Percentiles rank a stretch among this genome's conserved stretches.
phyloP scores from a whole-genome alignment of 2,888 invertebrate species.

The Lasius fuliginosus region DNA sequence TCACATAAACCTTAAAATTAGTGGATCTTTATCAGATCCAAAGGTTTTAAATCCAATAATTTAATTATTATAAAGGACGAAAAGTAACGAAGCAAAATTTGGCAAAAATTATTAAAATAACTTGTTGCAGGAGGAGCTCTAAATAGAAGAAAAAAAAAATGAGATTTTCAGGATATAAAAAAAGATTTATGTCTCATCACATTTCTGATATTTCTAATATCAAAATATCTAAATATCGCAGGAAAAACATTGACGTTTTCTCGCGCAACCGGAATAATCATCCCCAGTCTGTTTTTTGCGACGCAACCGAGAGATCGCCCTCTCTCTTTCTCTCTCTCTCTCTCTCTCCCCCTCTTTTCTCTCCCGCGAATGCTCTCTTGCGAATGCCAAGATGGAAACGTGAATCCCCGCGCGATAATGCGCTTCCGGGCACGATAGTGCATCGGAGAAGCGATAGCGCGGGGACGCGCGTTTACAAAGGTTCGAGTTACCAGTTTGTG shows the following conservation, averaged over 20 bases:
- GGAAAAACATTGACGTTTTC: not conserved
- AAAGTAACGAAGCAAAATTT: not conserved
- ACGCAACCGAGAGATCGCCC: conserved; percentile 28
- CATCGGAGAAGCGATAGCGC: conserved; percentile 51
- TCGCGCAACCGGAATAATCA: not conserved
- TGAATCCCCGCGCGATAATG: conserved; percentile 72
- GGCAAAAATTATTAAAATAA: not conserved
- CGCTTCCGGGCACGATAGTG: conserved; percentile 76
- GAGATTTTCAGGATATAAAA: not conserved
- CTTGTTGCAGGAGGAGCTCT: not conserved
- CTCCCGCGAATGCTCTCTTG: conserved; percentile 43
- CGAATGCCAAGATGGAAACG: conserved; percentile 67
- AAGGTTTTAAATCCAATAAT: not conserved
- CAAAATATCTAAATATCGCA: not conserved
- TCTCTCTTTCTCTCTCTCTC: not conserved
- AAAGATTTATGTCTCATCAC: not conserved
- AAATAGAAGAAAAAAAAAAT: not conserved
- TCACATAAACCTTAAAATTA: not conserved
- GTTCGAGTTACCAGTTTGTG: conserved; percentile 68
- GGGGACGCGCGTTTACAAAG: conserved; percentile 55
- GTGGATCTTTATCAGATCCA: not conserved
- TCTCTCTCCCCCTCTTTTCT: no score
- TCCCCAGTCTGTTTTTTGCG: conserved; percentile 7
- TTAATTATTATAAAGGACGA: not conserved
- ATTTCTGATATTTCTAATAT: not conserved